Base-by-base conservation (phyloP, 2,113 vertebrate species). In the Anhinga rufa region DNA sequence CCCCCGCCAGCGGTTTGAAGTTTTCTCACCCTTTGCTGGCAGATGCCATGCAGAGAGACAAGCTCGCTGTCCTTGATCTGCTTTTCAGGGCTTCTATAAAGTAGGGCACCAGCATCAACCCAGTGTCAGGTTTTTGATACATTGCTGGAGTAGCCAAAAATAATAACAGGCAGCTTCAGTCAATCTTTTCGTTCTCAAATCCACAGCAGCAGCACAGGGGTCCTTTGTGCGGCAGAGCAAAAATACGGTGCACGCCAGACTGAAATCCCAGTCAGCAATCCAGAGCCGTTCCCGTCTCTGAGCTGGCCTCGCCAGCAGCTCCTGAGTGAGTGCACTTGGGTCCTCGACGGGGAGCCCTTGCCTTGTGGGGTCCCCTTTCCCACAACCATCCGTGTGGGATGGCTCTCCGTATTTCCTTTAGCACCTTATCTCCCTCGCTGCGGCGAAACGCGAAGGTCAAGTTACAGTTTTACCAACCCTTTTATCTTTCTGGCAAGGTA, bases 11-110 rank as follows among this genome's bases (percentile, higher is more conserved):
- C 5, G 1, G 78, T 92, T 93, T 92, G 95, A 93, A 97, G 95
- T 92, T 93, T 76, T 58, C 97, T 97, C 96, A 97, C 97, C 95
- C 87, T 95, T 94, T 97, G 20, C 80, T 90, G 89, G 95, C 95
- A 92, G 97, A 58, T 77, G 86, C 82, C 91, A 93, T 0, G 82
- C 95, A 95, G 91, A 96, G 90, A 94, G 96, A 92, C 75, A 97
- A 93, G 90, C 93, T 96, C 6, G 89, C 86, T 89, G 95, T 95
- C 95, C 94, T 95, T 76, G 96, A 89, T 96, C 96, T 96, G 96
- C 94, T 94, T 95, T 97, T 97, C 94, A 97, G 65, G 84, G 91
- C 93, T 89, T 96, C 96, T 70, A 94, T 55, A 90, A 97, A 97
- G 97, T 95, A 97, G 96, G 97, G 96, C 92, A 97, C 66, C 94